phyloP scores from a whole-genome alignment of 2,888 invertebrate genomes.

The Barypeithes pellucidus region DNA sequence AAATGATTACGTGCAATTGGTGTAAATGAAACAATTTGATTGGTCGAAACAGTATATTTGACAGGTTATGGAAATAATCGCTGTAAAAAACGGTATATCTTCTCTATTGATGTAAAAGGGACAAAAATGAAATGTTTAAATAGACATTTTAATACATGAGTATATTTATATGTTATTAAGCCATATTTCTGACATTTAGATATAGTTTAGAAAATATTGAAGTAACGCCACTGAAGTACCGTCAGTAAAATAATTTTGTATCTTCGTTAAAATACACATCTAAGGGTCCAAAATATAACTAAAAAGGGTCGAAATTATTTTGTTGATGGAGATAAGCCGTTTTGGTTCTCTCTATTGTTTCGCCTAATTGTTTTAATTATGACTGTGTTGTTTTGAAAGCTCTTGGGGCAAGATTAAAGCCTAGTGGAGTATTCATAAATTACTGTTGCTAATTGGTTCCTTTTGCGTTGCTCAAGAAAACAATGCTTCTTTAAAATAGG shows the following conservation, averaged over 20 bases:
- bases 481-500: slow-evolving; percentile 12
- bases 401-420: slow-evolving; percentile 34
- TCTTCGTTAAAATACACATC: slow-evolving; percentile 27
- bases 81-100: too few species aligned
- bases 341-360: slow-evolving; percentile 55
- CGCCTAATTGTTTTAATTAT: slow-evolving; percentile 56
- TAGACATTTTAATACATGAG: too few species aligned
- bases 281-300: slow-evolving; percentile 43
- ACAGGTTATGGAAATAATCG: too few species aligned
- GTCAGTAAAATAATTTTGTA: slow-evolving; percentile 20
- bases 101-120: too few species aligned
- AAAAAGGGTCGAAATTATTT: slow-evolving; percentile 48
- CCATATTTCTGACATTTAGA: too few species aligned
- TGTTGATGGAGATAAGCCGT: slow-evolving; percentile 55
- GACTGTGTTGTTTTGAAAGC: slow-evolving; percentile 50
- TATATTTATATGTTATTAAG: too few species aligned
- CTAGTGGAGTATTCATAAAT: slow-evolving; percentile 49
- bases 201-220: too few species aligned
- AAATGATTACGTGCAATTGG: too few species aligned
- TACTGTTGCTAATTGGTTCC: slow-evolving; percentile 43
- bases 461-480: slow-evolving; percentile 21
- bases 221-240: slow-evolving; percentile 8
- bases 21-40: too few species aligned
- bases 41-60: too few species aligned
- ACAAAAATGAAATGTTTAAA: too few species aligned